Conservation (phyloP, 2,888 invertebrate genomes). For the Drosophila neonasuta region DNA sequence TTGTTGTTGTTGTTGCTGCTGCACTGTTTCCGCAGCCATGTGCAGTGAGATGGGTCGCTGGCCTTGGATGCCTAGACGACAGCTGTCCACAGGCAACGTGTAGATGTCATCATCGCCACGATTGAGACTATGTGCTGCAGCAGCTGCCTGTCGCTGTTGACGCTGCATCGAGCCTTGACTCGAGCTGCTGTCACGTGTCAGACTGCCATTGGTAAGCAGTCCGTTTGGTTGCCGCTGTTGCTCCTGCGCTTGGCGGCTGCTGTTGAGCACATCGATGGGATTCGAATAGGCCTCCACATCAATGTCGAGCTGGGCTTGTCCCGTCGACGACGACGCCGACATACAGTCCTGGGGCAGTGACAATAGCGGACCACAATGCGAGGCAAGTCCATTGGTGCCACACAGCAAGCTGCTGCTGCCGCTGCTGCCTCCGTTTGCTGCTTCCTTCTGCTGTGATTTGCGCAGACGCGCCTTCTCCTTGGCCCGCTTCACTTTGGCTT, state of each 20-base stretch:
- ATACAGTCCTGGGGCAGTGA: slow-evolving; percentile 80
- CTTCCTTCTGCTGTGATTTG: slow-evolving; percentile 83
- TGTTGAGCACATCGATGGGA: slow-evolving; percentile 83
- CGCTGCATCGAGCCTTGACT: slow-evolving; percentile 64
- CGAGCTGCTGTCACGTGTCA: slow-evolving; percentile 70
- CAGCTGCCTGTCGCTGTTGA: slow-evolving; percentile 51
- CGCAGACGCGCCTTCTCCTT: slow-evolving; percentile 87
- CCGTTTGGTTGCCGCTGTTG: slow-evolving; percentile 75
- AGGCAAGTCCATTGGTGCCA: slow-evolving; percentile 52
- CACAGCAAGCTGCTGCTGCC: slow-evolving; percentile 56
- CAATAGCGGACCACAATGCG: slow-evolving; percentile 79
- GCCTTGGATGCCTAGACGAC: slow-evolving; percentile 60
- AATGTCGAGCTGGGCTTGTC: slow-evolving; percentile 59
- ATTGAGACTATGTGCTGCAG: slow-evolving; percentile 42
- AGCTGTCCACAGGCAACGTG: slow-evolving; percentile 81
- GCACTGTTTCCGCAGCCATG: slow-evolving; percentile 67
- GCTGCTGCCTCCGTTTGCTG: slow-evolving; percentile 38
- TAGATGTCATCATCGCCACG: slow-evolving; percentile 81
- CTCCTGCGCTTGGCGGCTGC: slow-evolving; percentile 66
- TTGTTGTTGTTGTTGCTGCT: slow-evolving; percentile 47
- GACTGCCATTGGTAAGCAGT: slow-evolving; percentile 73
- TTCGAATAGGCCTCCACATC: slow-evolving; percentile 83
- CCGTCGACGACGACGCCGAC: slow-evolving; percentile 49
- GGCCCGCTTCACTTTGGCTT: slow-evolving; percentile 87
- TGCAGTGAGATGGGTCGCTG: slow-evolving; percentile 72